Conservation (phyloP, 2,113 vertebrate genomes). For the Phoenicopterus ruber region DNA sequence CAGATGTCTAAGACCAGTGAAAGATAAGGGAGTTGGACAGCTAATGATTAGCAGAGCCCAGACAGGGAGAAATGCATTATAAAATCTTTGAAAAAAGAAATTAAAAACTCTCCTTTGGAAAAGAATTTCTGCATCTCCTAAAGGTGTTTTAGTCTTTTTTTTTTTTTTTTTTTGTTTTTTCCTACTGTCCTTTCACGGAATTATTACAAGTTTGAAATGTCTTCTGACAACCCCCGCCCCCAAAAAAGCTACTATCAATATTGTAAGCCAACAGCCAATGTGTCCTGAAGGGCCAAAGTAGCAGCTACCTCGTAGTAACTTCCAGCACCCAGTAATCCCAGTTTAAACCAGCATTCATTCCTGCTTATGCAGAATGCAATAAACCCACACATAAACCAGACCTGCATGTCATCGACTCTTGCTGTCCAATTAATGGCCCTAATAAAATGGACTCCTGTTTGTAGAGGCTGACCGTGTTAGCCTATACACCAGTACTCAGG, state of each 20-base stretch:
- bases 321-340: neutral
- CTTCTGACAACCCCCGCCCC: neutral
- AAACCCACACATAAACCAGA: neutral
- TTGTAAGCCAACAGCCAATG: neutral
- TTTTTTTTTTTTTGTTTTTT: neutral
- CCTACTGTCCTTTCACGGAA: neutral
- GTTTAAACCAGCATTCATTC: neutral
- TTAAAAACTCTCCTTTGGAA: neutral
- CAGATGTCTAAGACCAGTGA: neutral
- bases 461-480: neutral
- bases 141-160: neutral
- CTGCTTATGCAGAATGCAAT: fast-evolving
- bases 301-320: neutral
- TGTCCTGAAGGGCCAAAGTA: neutral
- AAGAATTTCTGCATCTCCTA: neutral
- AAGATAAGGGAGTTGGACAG: neutral
- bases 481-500: neutral
- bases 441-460: neutral
- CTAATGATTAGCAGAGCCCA: neutral
- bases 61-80: neutral
- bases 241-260: neutral
- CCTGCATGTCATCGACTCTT: neutral
- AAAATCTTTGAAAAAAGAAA: neutral
- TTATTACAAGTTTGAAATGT: neutral
- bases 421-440: neutral